Base-by-base conservation (phyloP, 2,797 vertebrate genomes). In the Oreortyx pictus region DNA sequence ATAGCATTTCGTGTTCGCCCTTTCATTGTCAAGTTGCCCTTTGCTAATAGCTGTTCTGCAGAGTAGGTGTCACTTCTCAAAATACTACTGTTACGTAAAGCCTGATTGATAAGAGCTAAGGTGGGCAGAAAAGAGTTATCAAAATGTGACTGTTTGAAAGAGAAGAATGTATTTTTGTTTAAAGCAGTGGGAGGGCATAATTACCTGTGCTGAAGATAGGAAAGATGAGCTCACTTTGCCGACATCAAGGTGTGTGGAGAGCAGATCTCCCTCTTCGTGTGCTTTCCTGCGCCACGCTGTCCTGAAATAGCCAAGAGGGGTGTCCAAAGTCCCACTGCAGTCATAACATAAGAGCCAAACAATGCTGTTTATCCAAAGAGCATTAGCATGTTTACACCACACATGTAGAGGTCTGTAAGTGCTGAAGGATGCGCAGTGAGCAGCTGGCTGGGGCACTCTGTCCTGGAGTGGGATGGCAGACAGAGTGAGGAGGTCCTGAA, bases 61-160 rank as follows among this genome's bases (percentile, higher is more conserved):
- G 95, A 97, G 94, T 80, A 95, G 94, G 79, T 95, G 96, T 97
- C 75, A 81, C 87, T 96, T 95, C 88, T 56, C 85, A 96, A 96
- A 95, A 90, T 75, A 93, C 59, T 57, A 65, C 89, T 68, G n/a
- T 98, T 98, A 98, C 56, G 85, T 97, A 98, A 97, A 94, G 73
- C 80, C 96, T 98, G 97, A 97, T 92, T 97, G 97, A 98, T 96
- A 92, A 94, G 76, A 96, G 87, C 84, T 88, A 81, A 97, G 96
- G 97, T 97, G 95, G 97, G 97, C 89, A 96, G 97, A 94, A 95
- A 92, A 90, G 92, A 92, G 89, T 96, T 93, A 95, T 97, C 96
- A 96, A 90, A 97, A 93, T 85, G 86, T 96, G 90, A 96, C 80
- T 88, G 73, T 91, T 94, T 85, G 74, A 97, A 97, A 95, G 85